Percentiles rank a stretch among this genome's conserved stretches.
These are phyloP conservation scores for Enteromius paludinosus DNA, from an alignment of 2,797 vertebrate genomes.

Conservation along the genomic window DNA sequence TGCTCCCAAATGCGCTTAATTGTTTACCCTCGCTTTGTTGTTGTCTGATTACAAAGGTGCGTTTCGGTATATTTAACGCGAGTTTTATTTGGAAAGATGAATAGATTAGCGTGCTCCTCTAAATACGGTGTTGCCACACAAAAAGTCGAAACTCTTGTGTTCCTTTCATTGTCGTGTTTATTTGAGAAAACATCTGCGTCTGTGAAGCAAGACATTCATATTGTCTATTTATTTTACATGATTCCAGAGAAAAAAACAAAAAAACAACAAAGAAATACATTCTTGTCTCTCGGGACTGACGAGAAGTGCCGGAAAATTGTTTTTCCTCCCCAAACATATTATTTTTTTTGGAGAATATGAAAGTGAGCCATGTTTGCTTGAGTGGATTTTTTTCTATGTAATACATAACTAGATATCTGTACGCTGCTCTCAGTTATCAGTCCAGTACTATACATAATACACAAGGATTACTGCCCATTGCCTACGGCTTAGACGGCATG, in stretches of 20 bases:
- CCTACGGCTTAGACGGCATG: slow-evolving; percentile 18
- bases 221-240: slow-evolving; percentile 45
- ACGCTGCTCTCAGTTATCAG: slow-evolving; percentile 25
- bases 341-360: slow-evolving; percentile 7
- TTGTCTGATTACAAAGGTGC: slow-evolving; percentile 44
- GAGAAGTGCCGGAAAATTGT: slow-evolving; percentile 14
- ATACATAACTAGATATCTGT: slow-evolving; percentile 30
- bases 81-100: slow-evolving; percentile 10
- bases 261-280: slow-evolving; percentile 24
- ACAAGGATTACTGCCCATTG: slow-evolving; percentile 30
- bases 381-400: slow-evolving; percentile 22
- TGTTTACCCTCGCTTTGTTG: slow-evolving; percentile 41
- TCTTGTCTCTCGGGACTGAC: slow-evolving; percentile 18
- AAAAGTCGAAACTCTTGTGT: slow-evolving; percentile 13
- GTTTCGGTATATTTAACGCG: slow-evolving; percentile 39
- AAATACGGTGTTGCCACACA: not conserved
- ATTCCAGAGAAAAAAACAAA: slow-evolving; percentile 15
- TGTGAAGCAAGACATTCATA: slow-evolving; percentile 11
- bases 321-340: slow-evolving; percentile 11
- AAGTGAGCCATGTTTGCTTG: not conserved
- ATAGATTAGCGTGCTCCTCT: not conserved
- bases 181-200: slow-evolving; percentile 32
- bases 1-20: slow-evolving; percentile 48
- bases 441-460: slow-evolving; percentile 18
- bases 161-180: slow-evolving; percentile 23